These are phyloP conservation scores for Phortica okadai DNA, from an alignment of 2,888 invertebrate species.

Conservation along the genomic window DNA sequence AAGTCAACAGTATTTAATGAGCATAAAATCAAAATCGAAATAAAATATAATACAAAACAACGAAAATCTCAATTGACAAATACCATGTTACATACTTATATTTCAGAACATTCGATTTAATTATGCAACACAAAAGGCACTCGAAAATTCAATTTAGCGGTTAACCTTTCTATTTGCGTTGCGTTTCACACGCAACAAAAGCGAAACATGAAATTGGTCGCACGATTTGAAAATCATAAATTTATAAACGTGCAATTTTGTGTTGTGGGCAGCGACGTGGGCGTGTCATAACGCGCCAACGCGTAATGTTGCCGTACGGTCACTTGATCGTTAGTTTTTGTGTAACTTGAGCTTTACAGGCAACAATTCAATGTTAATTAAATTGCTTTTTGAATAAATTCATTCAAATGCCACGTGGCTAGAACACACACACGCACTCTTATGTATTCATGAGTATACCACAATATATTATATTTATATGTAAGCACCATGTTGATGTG, in stretches of 20 bases:
- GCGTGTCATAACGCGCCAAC: no score
- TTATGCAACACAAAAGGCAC: background rate
- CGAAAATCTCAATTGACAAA: no score
- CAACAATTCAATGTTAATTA: background rate
- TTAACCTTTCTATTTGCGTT: conserved; percentile 25
- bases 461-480: background rate
- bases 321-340: background rate
- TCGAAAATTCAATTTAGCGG: conserved; percentile 2
- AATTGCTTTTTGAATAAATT: conserved; percentile 13
- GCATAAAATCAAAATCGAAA: no score
- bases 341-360: background rate
- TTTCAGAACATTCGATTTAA: background rate
- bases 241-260: background rate
- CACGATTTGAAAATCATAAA: background rate
- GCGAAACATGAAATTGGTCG: background rate
- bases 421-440: background rate
- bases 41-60: no score
- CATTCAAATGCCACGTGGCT: conserved; percentile 8
- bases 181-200: conserved; percentile 18
- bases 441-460: background rate
- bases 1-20: no score
- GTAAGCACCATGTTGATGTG: background rate
- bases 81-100: no score
- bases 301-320: background rate
- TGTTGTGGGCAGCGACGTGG: no score